Conservation (phyloP, 2,888 invertebrate genomes). For the Pecten maximus region DNA sequence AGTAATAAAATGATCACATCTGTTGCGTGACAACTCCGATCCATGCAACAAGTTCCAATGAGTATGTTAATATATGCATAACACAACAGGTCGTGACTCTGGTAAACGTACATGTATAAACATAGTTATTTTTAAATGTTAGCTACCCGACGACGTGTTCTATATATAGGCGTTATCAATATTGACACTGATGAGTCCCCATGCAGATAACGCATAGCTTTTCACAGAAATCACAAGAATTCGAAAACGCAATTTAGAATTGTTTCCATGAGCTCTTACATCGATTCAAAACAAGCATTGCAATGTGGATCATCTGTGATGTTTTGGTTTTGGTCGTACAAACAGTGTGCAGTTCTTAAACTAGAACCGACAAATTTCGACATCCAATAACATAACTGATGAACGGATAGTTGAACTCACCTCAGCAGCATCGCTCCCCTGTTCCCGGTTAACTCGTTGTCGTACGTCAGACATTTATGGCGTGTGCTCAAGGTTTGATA, state of each 20-base stretch:
- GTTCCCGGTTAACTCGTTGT: constrained; percentile 55
- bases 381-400: neutral
- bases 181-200: neutral
- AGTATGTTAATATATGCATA: constrained; percentile 21
- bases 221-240: neutral
- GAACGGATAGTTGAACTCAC: constrained; percentile 40
- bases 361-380: neutral
- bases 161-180: neutral
- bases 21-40: no score
- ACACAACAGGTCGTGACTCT: neutral
- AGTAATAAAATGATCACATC: no score
- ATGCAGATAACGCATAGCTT: neutral
- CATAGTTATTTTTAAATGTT: neutral
- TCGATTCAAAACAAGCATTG: neutral
- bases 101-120: neutral
- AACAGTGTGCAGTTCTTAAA: neutral
- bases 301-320: neutral
- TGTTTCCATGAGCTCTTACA: neutral
- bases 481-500: neutral
- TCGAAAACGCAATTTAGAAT: neutral
- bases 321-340: neutral
- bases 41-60: neutral
- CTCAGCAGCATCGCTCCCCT: constrained; percentile 51
- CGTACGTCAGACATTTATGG: constrained; percentile 58
- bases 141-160: neutral